Percentiles rank a stretch among this genome's conserved stretches.
Evolutionary conservation across 2,113 vertebrate genomes (phyloP).

Genomic region (Lanius ludovicianus): DNA sequence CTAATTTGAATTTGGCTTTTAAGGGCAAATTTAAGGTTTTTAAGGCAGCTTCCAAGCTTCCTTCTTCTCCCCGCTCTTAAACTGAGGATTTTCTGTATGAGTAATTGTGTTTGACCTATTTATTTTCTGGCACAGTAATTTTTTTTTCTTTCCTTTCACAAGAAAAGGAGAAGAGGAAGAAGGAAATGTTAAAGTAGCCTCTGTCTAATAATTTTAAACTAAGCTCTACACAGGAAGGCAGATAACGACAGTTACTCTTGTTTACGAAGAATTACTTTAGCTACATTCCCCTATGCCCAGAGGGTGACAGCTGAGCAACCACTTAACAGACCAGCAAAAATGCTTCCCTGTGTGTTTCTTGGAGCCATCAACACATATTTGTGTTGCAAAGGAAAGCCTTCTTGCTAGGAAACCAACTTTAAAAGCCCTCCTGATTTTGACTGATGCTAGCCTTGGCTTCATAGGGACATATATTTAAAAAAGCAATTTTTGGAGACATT

Average conservation of each 20-base stretch:
- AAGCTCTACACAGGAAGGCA: not conserved
- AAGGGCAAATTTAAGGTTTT: conserved; percentile 5
- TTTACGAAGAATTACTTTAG: conserved; percentile 17
- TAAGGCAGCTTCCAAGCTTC: conserved; percentile 12
- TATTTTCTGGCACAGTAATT: conserved; percentile 28
- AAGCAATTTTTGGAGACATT: not conserved
- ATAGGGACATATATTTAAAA: accelerated
- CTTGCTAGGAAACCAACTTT: not conserved
- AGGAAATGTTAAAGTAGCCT: conserved; percentile 23
- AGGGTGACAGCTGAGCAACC: conserved; percentile 17
- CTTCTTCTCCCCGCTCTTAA: not conserved
- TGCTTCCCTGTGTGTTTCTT: not conserved
- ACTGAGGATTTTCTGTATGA: conserved; percentile 48
- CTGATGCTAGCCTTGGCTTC: not conserved
- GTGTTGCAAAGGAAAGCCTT: not conserved
- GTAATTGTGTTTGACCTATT: conserved; percentile 61
- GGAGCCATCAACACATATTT: not conserved
- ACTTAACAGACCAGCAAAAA: conserved; percentile 4
- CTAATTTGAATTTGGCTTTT: not conserved
- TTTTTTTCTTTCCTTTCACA: not conserved
- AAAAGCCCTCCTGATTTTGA: not conserved
- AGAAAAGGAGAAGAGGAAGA: not conserved
- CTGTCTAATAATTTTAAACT: conserved; percentile 18
- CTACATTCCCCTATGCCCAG: not conserved
- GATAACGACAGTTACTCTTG: not conserved